Evolutionary conservation across 2,888 invertebrate genomes (phyloP), one percentile per base, ranked within the genome.

Genomic region (Nyleta sp.): DNA sequence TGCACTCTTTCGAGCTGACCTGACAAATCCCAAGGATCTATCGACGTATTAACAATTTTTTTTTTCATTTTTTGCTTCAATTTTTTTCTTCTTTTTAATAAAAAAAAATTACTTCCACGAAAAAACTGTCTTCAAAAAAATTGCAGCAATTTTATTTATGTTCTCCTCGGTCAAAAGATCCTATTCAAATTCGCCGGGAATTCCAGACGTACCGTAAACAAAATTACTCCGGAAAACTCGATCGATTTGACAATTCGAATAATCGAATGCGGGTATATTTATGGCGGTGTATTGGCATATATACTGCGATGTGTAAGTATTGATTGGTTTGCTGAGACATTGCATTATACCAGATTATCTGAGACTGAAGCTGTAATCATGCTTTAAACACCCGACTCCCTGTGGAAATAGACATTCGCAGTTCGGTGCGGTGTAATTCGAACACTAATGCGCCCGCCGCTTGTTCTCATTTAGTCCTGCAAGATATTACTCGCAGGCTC

Each of bases 291-390:
- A 74, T 74, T 46, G 60, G 68, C 67, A 33, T 40, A 46, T 44
- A 57, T 64, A 75, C 57, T 50, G 62, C 64, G 70, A 50, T 75
- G 48, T 22, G 50, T 50, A 64, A 59, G 40, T 65, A 52, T 70
- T 76, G 70, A 76, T 76, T 70, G 57, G 65, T 75, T 75, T 59
- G 59, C 50, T 59, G 60, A 76, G 64, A 76, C 59, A 70, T 76
- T 76, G 70, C 70, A 52, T 74, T 67, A 57, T 70, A 24, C 67
- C 38, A 74, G 75, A 70, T 70, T 75, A 75, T 68, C 50, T 74
- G 22, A 75, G 70, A 70, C 64, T 62, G 50, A 62, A 53, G 48
- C 55, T 75, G 70, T 75, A 75, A 75, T 75, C 50, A 57, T 64
- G 75, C 70, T 64, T 75, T 75, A 75, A 75, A 75, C 60, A 55